Percentiles rank a stretch among this genome's conserved stretches.
Evolutionary conservation across 2,797 vertebrate species (phyloP).

Genomic region (Fratercula arctica): DNA sequence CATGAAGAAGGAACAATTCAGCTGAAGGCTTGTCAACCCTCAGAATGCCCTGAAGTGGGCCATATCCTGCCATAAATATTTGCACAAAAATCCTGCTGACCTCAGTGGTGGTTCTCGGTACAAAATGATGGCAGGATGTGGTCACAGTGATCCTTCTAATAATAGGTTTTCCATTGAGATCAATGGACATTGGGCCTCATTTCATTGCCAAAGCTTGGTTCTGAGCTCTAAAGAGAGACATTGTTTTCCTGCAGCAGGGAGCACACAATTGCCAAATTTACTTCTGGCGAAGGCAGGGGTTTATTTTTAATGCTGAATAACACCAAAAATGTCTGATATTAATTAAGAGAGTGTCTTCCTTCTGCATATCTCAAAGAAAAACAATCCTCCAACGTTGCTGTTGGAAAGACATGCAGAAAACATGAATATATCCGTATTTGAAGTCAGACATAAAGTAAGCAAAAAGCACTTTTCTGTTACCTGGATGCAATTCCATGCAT

Average conservation of each 20-base stretch:
- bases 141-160: slow-evolving; percentile 72
- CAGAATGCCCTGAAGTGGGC: slow-evolving; percentile 53
- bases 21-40: slow-evolving; percentile 29
- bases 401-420: background rate
- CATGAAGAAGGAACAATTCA: background rate
- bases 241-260: slow-evolving; percentile 73
- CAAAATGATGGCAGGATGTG: slow-evolving; percentile 74
- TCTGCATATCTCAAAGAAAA: background rate
- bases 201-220: slow-evolving; percentile 63
- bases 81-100: slow-evolving; percentile 70
- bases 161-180: slow-evolving; percentile 80
- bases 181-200: slow-evolving; percentile 71
- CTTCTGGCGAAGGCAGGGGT: slow-evolving; percentile 69
- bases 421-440: background rate
- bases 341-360: slow-evolving; percentile 45
- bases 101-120: slow-evolving; percentile 70
- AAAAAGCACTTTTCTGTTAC: background rate
- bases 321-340: slow-evolving; percentile 54
- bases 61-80: slow-evolving; percentile 76
- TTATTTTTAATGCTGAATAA: slow-evolving; percentile 71
- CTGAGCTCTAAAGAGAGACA: slow-evolving; percentile 66
- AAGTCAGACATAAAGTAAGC: background rate
- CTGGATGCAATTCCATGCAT: background rate
- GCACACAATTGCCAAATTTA: slow-evolving; percentile 67
- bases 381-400: background rate